Conservation (phyloP, 2,113 vertebrate genomes). For the Eudyptes chrysolophus region DNA sequence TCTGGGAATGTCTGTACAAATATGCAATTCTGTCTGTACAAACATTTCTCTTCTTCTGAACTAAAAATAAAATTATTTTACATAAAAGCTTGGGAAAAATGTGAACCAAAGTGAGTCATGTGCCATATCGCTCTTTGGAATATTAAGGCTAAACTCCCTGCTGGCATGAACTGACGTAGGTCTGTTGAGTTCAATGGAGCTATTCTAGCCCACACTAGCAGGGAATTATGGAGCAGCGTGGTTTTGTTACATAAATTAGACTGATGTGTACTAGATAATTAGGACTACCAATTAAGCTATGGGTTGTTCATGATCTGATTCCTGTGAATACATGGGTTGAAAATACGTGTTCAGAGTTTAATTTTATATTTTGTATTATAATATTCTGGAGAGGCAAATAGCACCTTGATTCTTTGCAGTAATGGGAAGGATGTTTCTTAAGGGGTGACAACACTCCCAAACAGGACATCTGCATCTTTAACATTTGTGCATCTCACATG, state of each 20-base stretch:
- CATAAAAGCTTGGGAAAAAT: slow-evolving; percentile 62
- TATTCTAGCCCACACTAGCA: not conserved
- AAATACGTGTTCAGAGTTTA: not conserved
- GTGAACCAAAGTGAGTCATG: slow-evolving; percentile 23
- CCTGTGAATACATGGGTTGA: not conserved
- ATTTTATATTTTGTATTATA: not conserved
- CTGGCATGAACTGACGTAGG: not conserved
- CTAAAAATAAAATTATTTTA: slow-evolving; percentile 63
- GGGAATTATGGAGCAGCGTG: not conserved
- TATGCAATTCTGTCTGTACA: slow-evolving; percentile 23
- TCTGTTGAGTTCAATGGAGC: not conserved
- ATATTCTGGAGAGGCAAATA: not conserved
- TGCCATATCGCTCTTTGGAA: not conserved
- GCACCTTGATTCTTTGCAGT: not conserved
- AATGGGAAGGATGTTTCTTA: not conserved
- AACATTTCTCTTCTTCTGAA: slow-evolving; percentile 40
- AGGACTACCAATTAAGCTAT: not conserved
- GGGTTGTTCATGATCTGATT: not conserved
- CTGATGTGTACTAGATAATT: not conserved
- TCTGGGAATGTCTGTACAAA: slow-evolving; percentile 48
- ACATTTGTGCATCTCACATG: not conserved
- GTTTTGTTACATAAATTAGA: not conserved
- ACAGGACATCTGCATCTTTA: not conserved
- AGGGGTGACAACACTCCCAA: not conserved
- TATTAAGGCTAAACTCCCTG: slow-evolving; percentile 15